phyloP scores from a whole-genome alignment of 2,797 vertebrate species.

The Aulostomus chinensis region DNA sequence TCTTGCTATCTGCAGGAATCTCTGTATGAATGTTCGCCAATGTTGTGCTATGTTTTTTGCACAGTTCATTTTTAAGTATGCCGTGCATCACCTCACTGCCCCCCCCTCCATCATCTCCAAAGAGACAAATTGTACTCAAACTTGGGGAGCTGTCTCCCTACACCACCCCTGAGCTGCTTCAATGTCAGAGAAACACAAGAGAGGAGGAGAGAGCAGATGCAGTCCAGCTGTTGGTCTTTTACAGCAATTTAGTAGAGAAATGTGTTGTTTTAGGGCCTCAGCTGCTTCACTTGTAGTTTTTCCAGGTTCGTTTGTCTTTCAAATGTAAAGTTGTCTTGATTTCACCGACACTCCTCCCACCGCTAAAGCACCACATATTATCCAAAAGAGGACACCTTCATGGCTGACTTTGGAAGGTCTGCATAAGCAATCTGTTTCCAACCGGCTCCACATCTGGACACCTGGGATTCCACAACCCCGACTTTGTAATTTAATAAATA shows the following conservation, averaged over 20 bases:
- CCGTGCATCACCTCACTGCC: constrained; percentile 13
- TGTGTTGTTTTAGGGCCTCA: constrained; percentile 57
- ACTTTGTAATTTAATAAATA: constrained; percentile 80
- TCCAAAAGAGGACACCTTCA: constrained; percentile 77
- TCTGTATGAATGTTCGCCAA: too few species aligned
- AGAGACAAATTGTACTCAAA: constrained; percentile 50
- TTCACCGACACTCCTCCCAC: constrained; percentile 45
- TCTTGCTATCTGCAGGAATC: too few species aligned
- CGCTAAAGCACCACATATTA: constrained; percentile 34
- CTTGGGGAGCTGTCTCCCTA: constrained; percentile 39
- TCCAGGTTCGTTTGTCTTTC: constrained; percentile 45
- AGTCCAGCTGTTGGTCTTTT: constrained; percentile 72
- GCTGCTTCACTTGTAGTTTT: constrained; percentile 49
- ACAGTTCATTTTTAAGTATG: constrained; percentile 26
- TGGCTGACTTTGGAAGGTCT: constrained; percentile 68
- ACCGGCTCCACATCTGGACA: constrained; percentile 73
- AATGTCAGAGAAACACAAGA: constrained; percentile 36
- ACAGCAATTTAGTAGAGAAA: constrained; percentile 61
- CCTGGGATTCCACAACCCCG: constrained; percentile 74
- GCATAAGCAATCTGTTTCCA: constrained; percentile 74
- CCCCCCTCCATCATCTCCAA: constrained; percentile 8
- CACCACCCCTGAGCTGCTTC: constrained; percentile 47
- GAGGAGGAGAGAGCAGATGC: constrained; percentile 50
- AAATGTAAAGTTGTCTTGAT: constrained; percentile 48
- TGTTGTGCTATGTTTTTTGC: too few species aligned